Percentiles rank a stretch among this genome's conserved stretches.
Conservation (phyloP, 2,797 vertebrate species). For the Coranthus polyacanthus region DNA sequence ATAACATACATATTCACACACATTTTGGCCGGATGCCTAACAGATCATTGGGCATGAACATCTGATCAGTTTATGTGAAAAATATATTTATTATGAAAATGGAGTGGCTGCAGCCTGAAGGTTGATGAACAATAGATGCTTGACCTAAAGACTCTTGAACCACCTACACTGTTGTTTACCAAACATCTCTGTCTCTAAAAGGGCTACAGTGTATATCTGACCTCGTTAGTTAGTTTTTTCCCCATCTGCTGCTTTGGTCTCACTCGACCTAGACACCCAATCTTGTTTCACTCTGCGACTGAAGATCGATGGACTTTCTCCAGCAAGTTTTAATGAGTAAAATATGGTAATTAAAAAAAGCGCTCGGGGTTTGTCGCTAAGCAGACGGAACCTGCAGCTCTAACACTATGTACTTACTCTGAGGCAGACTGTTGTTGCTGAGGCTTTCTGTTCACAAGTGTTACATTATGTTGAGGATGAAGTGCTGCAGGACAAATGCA, state of each 20-base stretch:
- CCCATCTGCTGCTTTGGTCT: slow-evolving; percentile 6
- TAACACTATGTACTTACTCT: slow-evolving; percentile 26
- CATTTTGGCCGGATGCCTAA: slow-evolving; percentile 49
- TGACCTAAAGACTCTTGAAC: slow-evolving; percentile 29
- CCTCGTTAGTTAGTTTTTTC: slow-evolving; percentile 27
- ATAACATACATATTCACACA: slow-evolving; percentile 35
- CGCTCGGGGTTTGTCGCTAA: slow-evolving; percentile 20
- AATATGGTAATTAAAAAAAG: slow-evolving; percentile 41
- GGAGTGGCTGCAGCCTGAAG: slow-evolving; percentile 33
- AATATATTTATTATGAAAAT: slow-evolving; percentile 61
- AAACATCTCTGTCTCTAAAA: slow-evolving; percentile 46
- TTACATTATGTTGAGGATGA: slow-evolving; percentile 10
- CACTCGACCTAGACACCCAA: slow-evolving; percentile 16
- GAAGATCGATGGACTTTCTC: slow-evolving; percentile 37
- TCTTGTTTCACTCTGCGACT: slow-evolving; percentile 12
- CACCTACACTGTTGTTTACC: slow-evolving; percentile 34
- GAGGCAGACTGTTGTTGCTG: slow-evolving; percentile 19
- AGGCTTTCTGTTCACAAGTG: neutral
- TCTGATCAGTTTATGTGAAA: slow-evolving; percentile 56
- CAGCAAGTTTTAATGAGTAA: slow-evolving; percentile 30
- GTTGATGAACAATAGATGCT: slow-evolving; percentile 15
- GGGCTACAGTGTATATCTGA: slow-evolving; percentile 58
- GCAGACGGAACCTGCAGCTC: slow-evolving; percentile 32
- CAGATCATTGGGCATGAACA: slow-evolving; percentile 25
- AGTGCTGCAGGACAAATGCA: neutral